A percentile compares a stretch with the other conserved stretches of the same genome.
phyloP scores from a whole-genome alignment of 1,140 invertebrate species.

The Holcopasites calliopsidis region DNA sequence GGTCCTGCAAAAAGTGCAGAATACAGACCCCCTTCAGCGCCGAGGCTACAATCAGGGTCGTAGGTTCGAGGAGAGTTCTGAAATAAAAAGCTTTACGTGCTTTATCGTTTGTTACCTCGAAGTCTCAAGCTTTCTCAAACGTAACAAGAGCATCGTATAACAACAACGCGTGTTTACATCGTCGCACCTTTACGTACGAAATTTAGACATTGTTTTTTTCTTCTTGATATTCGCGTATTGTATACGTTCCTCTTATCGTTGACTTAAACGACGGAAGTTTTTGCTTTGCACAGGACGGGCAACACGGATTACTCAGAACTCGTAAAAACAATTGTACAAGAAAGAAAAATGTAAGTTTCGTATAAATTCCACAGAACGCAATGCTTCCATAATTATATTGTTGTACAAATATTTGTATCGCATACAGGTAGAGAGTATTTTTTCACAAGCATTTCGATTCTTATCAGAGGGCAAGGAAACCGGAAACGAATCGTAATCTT shows the following conservation, averaged over 20 bases:
- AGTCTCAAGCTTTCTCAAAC: constrained; percentile 22
- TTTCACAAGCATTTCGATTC: not conserved
- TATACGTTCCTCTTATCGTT: not conserved
- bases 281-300: too few species aligned
- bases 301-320: too few species aligned
- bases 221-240: not conserved
- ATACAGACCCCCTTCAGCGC: too few species aligned
- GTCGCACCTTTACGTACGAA: constrained; percentile 17
- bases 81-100: not conserved
- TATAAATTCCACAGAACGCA: too few species aligned
- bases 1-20: not conserved
- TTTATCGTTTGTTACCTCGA: not conserved
- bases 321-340: too few species aligned
- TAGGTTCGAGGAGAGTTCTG: constrained; percentile 17
- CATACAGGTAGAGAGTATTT: too few species aligned
- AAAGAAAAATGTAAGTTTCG: not conserved
- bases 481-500: not conserved
- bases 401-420: too few species aligned
- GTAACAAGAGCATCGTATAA: constrained; percentile 14
- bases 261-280: too few species aligned
- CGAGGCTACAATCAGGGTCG: too few species aligned
- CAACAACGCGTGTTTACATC: not conserved
- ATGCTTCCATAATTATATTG: too few species aligned
- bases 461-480: not conserved
- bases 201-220: not conserved